Percentiles rank a stretch among this genome's conserved stretches.
Conservation (phyloP, 2,113 vertebrate species). For the Procavia capensis region DNA sequence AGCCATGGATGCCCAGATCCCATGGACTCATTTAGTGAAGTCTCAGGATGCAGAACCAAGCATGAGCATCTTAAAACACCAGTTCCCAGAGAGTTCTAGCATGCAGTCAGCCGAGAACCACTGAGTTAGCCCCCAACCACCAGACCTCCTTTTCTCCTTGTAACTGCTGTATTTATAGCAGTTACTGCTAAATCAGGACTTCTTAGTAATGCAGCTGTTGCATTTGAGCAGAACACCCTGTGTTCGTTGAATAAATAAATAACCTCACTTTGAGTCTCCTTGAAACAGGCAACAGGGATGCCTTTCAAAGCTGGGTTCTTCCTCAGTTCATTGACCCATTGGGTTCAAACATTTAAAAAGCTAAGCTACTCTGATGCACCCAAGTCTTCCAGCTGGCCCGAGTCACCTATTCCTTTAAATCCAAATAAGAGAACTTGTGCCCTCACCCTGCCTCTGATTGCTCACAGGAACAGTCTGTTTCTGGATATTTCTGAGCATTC, state of each 20-base stretch:
- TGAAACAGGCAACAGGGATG: not conserved
- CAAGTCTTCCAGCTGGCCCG: not conserved
- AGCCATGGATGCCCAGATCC: not conserved
- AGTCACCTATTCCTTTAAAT: not conserved
- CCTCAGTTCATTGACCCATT: not conserved
- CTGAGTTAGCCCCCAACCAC: not conserved
- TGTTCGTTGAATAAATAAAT: not conserved
- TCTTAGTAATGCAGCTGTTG: not conserved
- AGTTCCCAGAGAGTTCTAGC: not conserved
- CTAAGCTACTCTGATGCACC: accelerated
- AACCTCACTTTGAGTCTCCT: not conserved
- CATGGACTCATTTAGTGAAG: accelerated
- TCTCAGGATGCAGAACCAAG: too few relatives aligned
- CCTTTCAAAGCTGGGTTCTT: not conserved
- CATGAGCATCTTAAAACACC: too few relatives aligned
- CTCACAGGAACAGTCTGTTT: not conserved
- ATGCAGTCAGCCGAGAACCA: not conserved
- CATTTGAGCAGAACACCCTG: not conserved
- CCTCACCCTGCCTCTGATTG: not conserved
- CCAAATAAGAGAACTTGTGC: too few relatives aligned
- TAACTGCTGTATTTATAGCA: too few relatives aligned
- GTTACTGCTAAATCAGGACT: not conserved
- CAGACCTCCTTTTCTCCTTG: not conserved
- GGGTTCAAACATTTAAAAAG: not conserved
- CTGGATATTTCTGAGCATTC: not conserved